Evolutionary conservation across 2,113 vertebrate species (phyloP).

Genomic region (Ageneiosus marmoratus): DNA sequence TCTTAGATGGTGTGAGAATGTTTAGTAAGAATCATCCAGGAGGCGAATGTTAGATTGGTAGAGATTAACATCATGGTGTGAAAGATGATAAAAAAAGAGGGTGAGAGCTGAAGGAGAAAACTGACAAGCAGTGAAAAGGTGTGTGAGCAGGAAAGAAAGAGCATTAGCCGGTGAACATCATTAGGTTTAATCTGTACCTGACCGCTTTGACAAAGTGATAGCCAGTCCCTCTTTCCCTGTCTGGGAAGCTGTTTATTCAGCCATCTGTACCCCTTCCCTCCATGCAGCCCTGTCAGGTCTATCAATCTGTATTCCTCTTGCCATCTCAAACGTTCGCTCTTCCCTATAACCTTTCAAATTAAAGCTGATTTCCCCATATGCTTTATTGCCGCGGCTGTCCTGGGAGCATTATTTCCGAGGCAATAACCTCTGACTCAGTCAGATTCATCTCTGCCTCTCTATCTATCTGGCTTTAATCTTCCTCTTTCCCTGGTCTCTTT

Average conservation of each 20-base stretch:
- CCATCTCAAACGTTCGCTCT: constrained; percentile 9
- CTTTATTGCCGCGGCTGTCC: constrained; percentile 33
- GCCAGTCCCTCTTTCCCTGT: constrained; percentile 27
- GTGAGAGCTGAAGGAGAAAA: background rate
- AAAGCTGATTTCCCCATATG: constrained; percentile 44
- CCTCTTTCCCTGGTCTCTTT: constrained; percentile 15
- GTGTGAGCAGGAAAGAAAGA: background rate
- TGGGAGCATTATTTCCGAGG: constrained; percentile 40
- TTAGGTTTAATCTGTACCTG: constrained; percentile 40
- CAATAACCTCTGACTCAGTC: constrained; percentile 39
- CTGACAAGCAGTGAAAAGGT: background rate
- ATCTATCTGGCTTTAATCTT: constrained; percentile 29
- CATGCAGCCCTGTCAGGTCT: constrained; percentile 30
- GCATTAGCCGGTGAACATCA: background rate
- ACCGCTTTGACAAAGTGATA: constrained; percentile 28
- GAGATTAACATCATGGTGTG: background rate
- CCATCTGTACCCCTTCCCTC: constrained; percentile 1
- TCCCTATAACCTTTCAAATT: constrained; percentile 38
- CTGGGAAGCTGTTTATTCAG: constrained; percentile 11
- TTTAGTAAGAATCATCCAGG: background rate
- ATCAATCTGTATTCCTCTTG: constrained; percentile 40
- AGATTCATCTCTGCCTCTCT: constrained; percentile 46
- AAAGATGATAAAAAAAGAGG: background rate
- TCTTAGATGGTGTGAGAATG: background rate
- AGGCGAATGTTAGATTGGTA: background rate